phyloP scores from a whole-genome alignment of 2,113 vertebrate species.

The Rhinogobius similis region DNA sequence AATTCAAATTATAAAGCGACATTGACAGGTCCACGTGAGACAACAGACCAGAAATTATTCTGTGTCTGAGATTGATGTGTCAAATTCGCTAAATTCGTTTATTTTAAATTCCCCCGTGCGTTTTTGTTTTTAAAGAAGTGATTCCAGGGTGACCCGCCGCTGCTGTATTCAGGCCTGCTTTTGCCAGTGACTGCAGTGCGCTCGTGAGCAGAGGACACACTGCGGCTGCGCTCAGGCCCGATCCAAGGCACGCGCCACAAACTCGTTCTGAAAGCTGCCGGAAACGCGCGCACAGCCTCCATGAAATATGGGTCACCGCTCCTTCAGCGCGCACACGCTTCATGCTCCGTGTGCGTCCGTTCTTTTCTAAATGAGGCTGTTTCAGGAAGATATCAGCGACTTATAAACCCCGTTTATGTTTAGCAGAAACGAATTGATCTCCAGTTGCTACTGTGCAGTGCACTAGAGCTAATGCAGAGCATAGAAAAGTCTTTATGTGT shows the following conservation, averaged over 20 bases:
- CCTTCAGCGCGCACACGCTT: background rate
- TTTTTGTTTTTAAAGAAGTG: background rate
- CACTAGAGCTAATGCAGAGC: background rate
- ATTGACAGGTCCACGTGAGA: background rate
- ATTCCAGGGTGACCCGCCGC: background rate
- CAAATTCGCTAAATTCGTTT: background rate
- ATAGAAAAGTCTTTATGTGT: background rate
- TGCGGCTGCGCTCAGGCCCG: constrained; percentile 19
- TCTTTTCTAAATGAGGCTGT: background rate
- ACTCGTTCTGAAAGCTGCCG: constrained; percentile 71
- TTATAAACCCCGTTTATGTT: background rate
- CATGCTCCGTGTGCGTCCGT: background rate
- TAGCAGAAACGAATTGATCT: too few species aligned
- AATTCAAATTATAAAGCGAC: background rate
- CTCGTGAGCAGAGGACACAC: background rate
- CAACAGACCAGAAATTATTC: background rate
- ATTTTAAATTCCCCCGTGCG: background rate
- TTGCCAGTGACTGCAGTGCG: background rate
- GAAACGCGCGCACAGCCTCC: constrained; percentile 48
- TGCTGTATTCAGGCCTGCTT: background rate
- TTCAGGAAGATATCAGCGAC: background rate
- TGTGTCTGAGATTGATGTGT: background rate
- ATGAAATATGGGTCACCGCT: constrained; percentile 72
- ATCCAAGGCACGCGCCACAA: constrained; percentile 39
- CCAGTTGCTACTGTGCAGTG: background rate